Evolutionary conservation across 2,797 vertebrate species (phyloP), one percentile per base, ranked within the genome.

Genomic region (Eulemur rubriventer): DNA sequence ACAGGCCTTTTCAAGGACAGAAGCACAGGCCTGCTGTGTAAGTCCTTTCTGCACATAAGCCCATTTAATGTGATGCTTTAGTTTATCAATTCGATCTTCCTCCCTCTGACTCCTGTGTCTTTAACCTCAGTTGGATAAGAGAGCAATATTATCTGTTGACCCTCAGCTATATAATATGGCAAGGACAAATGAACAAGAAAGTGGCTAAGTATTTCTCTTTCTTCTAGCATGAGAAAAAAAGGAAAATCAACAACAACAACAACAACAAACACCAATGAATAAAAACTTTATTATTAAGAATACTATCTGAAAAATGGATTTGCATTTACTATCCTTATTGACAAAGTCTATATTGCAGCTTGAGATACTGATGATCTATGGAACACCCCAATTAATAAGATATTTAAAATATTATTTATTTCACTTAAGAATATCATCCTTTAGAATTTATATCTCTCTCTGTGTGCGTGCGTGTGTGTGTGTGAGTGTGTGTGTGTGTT

Each of bases 321-420:
- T 50, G 33, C 33, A 72, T 70, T 70, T 76, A 50, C 73, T 76
- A 12, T 50, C 46, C 10, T 76, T 76, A 50, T n/a, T 50, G 73
- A 65, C 24, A 81, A 92, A 61, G 24, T 72, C 33, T 89, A 2
- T 38, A 72, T 28, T 91, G 30, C 46, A 18, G 35, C 48, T 87
- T 61, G 48, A 88, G 48, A 69, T 90, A 73, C 17, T 33, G 57
- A 59, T 81, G 41, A 75, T 65, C 46, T 38, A 12, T 35, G 43
- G 35, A 41, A 35, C 8, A 80, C 22, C 20, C 43, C 63, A 72
- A 63, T 78, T 82, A 78, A 72, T 6, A 30, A 93, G 33, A 83
- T 28, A 78, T 79, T 87, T 67, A 79, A 80, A 80, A 75, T 48
- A 41, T 12, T 78, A n/a, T n/a, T 96, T 82, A 48, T 72, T 91